A percentile compares a stretch with the other conserved stretches of the same genome.
Conservation (phyloP, 2,113 vertebrate species). For the Phylloscopus whistleri region DNA sequence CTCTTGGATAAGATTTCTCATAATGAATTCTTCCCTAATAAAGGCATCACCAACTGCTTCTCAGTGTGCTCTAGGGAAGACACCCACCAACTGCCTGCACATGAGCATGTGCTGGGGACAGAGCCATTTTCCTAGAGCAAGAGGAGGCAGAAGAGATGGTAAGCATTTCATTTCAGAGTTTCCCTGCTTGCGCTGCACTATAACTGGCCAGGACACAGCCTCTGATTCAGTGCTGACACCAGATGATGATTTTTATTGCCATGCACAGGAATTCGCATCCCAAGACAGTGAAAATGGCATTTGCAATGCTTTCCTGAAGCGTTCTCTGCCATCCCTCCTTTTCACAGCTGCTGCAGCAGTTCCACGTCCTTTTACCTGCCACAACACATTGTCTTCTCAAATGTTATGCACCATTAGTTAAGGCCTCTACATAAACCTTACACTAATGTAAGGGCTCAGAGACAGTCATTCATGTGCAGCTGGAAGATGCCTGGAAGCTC, state of each 20-base stretch:
- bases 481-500: not conserved
- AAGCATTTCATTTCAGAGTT: not conserved
- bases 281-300: not conserved
- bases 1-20: not conserved
- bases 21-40: not conserved
- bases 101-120: not conserved
- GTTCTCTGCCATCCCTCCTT: not conserved
- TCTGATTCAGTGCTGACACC: not conserved
- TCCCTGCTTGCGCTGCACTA: not conserved
- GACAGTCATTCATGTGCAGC: not conserved
- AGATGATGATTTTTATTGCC: not conserved
- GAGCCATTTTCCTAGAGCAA: not conserved
- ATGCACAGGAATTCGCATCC: not conserved
- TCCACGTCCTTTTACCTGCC: not conserved
- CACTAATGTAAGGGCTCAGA: not conserved
- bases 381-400: conserved; percentile 12
- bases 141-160: not conserved
- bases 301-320: not conserved
- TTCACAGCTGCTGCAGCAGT: not conserved
- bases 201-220: not conserved
- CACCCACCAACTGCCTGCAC: not conserved
- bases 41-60: not conserved
- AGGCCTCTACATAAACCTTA: not conserved
- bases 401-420: conserved; percentile 27
- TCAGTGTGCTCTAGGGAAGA: not conserved